Conservation (phyloP, 2,113 vertebrate species). For the Mohoua ochrocephala region DNA sequence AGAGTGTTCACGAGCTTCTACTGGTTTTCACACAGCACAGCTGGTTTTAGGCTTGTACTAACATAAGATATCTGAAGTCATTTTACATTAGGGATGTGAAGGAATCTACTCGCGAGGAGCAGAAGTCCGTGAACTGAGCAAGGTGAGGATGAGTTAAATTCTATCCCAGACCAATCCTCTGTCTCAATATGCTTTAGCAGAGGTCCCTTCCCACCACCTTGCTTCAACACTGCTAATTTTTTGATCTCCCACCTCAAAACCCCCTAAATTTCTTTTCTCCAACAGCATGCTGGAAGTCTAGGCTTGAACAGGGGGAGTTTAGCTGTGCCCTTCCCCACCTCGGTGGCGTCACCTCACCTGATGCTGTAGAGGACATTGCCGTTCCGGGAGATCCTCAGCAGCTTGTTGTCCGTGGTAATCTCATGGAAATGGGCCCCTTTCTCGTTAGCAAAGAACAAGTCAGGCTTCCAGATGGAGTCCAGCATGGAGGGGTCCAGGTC, state of each 20-base stretch:
- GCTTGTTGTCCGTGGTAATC: conserved; percentile 98
- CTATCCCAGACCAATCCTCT: neutral
- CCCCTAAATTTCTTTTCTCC: rapidly evolving
- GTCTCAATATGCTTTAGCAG: neutral
- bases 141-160: neutral
- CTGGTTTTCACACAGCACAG: neutral
- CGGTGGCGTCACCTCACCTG: conserved; percentile 71
- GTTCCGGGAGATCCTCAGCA: conserved; percentile 91
- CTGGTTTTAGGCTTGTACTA: neutral
- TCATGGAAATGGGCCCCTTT: conserved; percentile 98
- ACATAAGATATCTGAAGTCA: neutral
- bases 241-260: neutral
- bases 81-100: neutral
- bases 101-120: neutral
- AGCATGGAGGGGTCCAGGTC: conserved; percentile 98
- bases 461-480: conserved; percentile 99
- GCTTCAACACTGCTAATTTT: neutral
- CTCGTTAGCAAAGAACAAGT: conserved; percentile 98
- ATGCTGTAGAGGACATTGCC: conserved; percentile 99
- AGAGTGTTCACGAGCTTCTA: neutral
- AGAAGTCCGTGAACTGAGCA: neutral
- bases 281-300: neutral
- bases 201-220: neutral
- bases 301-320: neutral
- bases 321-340: neutral